Percentiles rank a stretch among this genome's conserved stretches.
phyloP scores from a whole-genome alignment of 2,113 vertebrate species.

The Platycercus adscitus region DNA sequence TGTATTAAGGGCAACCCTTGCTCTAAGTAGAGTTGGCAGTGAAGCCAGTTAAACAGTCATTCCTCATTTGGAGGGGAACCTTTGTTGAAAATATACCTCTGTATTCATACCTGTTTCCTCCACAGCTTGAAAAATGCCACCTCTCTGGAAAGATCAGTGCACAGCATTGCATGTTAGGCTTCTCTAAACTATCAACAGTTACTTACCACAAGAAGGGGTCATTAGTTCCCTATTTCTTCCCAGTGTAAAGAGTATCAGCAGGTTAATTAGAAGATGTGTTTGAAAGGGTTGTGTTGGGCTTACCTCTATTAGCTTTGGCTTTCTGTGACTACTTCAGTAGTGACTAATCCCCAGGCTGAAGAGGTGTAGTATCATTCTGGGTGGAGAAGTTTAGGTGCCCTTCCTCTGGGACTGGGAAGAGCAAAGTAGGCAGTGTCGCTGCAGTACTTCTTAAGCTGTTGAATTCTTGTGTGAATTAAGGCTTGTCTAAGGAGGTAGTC shows the following conservation, averaged over 20 bases:
- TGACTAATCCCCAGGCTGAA: constrained; percentile 28
- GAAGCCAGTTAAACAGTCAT: not conserved
- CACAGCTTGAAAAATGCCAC: not conserved
- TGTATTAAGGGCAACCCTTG: not conserved
- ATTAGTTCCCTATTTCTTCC: not conserved
- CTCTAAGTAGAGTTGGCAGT: not conserved
- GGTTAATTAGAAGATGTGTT: not conserved
- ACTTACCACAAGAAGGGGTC: not conserved
- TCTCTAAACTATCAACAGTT: not conserved
- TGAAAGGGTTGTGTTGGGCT: not conserved
- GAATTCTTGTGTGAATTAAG: constrained; percentile 23
- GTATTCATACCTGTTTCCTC: not conserved
- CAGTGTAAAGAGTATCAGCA: not conserved
- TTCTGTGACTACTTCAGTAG: not conserved
- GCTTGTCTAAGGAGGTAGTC: constrained; percentile 6
- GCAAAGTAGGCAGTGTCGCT: not conserved
- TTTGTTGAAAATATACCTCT: not conserved
- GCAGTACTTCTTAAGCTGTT: not conserved
- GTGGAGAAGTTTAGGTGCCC: constrained; percentile 17
- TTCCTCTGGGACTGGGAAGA: constrained; percentile 3
- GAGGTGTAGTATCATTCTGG: not conserved
- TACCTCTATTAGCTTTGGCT: constrained; percentile 3
- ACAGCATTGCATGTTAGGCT: not conserved
- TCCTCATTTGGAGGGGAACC: not conserved
- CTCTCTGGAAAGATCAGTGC: not conserved